Percentiles rank a stretch among this genome's conserved stretches.
phyloP scores from a whole-genome alignment of 2,888 invertebrate genomes.

The Steromphala cineraria region DNA sequence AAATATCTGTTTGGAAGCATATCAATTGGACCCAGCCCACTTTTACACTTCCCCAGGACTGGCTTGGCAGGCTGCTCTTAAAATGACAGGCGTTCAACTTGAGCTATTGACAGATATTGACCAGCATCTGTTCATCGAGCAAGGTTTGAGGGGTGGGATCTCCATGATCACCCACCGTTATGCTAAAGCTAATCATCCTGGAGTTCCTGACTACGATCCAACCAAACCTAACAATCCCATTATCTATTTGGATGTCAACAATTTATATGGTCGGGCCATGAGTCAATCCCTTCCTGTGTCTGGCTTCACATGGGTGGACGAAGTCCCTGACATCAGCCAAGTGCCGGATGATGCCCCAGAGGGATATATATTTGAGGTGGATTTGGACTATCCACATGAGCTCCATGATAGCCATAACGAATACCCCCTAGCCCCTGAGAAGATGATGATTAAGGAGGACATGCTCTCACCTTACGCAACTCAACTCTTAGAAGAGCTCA shows the following conservation, averaged over 20 bases:
- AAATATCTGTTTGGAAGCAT: not conserved
- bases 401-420: constrained; percentile 70
- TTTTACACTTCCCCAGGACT: constrained; percentile 57
- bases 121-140: constrained; percentile 35
- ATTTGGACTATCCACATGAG: constrained; percentile 73
- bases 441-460: constrained; percentile 28
- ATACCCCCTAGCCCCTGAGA: constrained; percentile 61
- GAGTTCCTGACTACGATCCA: constrained; percentile 25
- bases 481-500: not conserved
- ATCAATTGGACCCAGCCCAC: not conserved
- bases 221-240: not conserved
- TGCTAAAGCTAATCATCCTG: constrained; percentile 36
- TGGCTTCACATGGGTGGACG: not conserved
- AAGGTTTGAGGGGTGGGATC: constrained; percentile 41
- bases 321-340: not conserved
- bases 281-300: not conserved
- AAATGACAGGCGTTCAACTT: constrained; percentile 49
- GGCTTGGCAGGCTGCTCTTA: constrained; percentile 48
- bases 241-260: constrained; percentile 41
- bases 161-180: constrained; percentile 45
- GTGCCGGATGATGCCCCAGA: not conserved
- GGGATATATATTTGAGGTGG: constrained; percentile 74
- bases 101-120: constrained; percentile 54
- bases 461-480: constrained; percentile 15
- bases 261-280: constrained; percentile 59